Percentiles rank a stretch among this genome's conserved stretches.
Conservation (phyloP, 2,113 vertebrate species). For the Lynx canadensis region DNA sequence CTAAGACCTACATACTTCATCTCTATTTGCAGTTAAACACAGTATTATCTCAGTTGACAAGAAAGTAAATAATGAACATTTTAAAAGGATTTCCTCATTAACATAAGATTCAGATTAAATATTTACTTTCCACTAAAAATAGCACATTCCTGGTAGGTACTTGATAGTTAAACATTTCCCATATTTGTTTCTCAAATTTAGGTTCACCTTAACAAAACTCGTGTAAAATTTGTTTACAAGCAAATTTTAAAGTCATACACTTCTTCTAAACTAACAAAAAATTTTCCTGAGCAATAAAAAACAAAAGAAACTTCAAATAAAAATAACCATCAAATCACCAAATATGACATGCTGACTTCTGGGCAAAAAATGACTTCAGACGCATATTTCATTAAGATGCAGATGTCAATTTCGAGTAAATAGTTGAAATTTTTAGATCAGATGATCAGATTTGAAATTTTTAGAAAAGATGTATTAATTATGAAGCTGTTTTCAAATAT, state of each 20-base stretch:
- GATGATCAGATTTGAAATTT: constrained; percentile 23
- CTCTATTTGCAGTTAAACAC: not conserved
- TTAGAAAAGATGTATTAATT: constrained; percentile 33
- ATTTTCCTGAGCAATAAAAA: constrained; percentile 11
- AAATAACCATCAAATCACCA: not conserved
- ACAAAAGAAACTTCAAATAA: not conserved
- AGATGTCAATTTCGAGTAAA: constrained; percentile 18
- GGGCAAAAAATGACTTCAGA: not conserved
- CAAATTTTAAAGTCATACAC: constrained; percentile 43
- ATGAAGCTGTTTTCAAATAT: constrained; percentile 23
- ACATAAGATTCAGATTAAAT: constrained; percentile 21
- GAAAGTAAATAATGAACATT: not conserved
- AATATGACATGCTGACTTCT: not conserved
- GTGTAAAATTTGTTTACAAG: not conserved
- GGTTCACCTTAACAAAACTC: not conserved
- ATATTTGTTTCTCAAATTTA: constrained; percentile 12
- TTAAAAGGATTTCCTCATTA: not conserved
- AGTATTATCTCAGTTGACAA: not conserved
- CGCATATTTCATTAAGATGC: not conserved
- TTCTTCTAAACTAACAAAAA: not conserved
- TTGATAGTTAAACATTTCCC: constrained; percentile 35
- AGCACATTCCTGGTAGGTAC: not conserved
- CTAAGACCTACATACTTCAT: not conserved
- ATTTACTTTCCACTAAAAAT: constrained; percentile 34
- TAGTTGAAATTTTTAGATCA: constrained; percentile 32